phyloP scores from a whole-genome alignment of 1,140 invertebrate genomes.

The Globodera rostochiensis region DNA sequence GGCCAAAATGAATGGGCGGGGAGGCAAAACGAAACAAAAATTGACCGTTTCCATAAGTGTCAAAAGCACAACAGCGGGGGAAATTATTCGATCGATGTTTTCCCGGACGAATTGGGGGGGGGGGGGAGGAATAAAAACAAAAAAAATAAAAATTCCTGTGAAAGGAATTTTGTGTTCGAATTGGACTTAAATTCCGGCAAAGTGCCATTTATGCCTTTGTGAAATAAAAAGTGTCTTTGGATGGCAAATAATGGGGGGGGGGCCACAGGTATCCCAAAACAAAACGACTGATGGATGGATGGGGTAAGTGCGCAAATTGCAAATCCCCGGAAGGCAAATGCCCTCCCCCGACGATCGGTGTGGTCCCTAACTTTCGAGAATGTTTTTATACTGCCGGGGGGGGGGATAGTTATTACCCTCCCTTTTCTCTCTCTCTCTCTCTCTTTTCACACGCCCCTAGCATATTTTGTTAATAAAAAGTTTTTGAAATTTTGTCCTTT shows the following conservation, averaged over 20 bases:
- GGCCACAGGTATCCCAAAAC: neutral
- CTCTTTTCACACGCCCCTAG: too few relatives aligned
- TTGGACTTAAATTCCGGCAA: too few relatives aligned
- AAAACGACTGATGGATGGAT: neutral
- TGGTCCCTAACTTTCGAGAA: too few relatives aligned
- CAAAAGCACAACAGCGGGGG: neutral
- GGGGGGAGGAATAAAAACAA: neutral
- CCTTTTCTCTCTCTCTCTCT: too few relatives aligned
- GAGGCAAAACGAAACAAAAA: neutral
- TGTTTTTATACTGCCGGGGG: too few relatives aligned
- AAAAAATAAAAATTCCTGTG: neutral
- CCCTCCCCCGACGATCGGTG: too few relatives aligned
- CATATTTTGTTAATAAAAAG: too few relatives aligned
- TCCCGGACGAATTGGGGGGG: too few relatives aligned
- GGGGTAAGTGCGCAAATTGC: neutral
- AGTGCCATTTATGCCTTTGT: neutral
- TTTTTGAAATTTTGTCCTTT: too few relatives aligned
- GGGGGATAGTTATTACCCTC: too few relatives aligned
- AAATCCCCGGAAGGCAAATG: neutral
- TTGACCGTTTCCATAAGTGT: neutral
- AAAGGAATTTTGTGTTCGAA: neutral
- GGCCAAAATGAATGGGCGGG: too few relatives aligned
- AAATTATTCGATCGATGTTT: neutral
- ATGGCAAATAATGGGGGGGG: neutral
- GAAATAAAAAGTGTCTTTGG: neutral